Evolutionary conservation across 2,888 invertebrate species (phyloP).

Genomic region (Luffia ferchaultella): DNA sequence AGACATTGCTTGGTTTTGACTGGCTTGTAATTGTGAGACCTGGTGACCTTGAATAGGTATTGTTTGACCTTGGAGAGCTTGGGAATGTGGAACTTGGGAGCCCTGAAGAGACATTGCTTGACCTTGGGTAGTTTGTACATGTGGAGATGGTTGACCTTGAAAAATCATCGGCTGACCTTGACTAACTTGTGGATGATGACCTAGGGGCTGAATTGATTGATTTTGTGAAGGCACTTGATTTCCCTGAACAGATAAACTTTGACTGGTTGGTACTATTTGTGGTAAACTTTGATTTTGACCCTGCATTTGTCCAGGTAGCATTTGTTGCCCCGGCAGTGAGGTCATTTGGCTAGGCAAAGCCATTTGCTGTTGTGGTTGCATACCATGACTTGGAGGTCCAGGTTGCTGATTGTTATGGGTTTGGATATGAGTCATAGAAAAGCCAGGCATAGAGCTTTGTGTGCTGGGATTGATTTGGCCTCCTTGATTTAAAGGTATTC

Average conservation of each 20-base stretch:
- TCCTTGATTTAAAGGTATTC: slow-evolving; percentile 44
- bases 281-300: slow-evolving; percentile 14
- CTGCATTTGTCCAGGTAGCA: slow-evolving; percentile 14
- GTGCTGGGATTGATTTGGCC: slow-evolving; percentile 32
- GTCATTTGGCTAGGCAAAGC: slow-evolving; percentile 18
- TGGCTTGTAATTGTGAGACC: slow-evolving; percentile 22
- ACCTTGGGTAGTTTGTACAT: slow-evolving; percentile 7
- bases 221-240: slow-evolving; percentile 26
- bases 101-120: slow-evolving; percentile 11
- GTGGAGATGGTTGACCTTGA: slow-evolving; percentile 9
- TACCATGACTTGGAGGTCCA: slow-evolving; percentile 27
- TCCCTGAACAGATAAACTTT: slow-evolving; percentile 24
- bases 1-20: background rate
- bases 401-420: slow-evolving; percentile 33
- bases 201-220: slow-evolving; percentile 20
- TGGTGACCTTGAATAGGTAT: slow-evolving; percentile 26
- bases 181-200: slow-evolving; percentile 13
- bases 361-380: slow-evolving; percentile 23
- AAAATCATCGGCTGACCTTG: slow-evolving; percentile 4
- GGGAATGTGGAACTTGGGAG: slow-evolving; percentile 21
- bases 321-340: slow-evolving; percentile 18
- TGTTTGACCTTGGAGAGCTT: slow-evolving; percentile 23
- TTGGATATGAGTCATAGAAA: slow-evolving; percentile 29
- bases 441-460: slow-evolving; percentile 36
- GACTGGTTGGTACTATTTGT: slow-evolving; percentile 26